phyloP scores from a whole-genome alignment of 2,797 vertebrate genomes.

The Alectoris magna region DNA sequence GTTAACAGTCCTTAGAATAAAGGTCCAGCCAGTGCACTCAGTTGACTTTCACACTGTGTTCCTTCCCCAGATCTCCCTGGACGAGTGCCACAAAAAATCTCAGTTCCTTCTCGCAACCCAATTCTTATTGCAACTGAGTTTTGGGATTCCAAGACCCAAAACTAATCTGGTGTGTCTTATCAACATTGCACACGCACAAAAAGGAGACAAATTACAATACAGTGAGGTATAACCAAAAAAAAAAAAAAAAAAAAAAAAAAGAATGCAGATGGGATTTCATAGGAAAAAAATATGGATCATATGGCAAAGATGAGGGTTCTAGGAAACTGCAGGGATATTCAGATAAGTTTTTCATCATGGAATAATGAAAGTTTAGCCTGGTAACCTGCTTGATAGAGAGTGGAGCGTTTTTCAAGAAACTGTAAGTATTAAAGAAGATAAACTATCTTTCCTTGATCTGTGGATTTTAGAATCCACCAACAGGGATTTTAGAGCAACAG shows the following conservation, averaged over 20 bases:
- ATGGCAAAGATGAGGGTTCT: neutral
- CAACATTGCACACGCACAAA: neutral
- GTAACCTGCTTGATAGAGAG: neutral
- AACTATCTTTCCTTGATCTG: slow-evolving; percentile 1
- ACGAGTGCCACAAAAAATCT: neutral
- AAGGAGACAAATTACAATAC: neutral
- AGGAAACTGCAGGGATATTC: neutral
- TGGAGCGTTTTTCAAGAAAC: neutral
- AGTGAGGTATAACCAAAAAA: neutral
- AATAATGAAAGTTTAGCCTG: neutral
- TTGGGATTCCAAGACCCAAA: neutral
- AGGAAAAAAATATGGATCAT: neutral
- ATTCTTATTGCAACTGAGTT: neutral
- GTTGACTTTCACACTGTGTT: fast-evolving
- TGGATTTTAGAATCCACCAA: slow-evolving; percentile 7
- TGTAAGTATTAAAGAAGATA: neutral
- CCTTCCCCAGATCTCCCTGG: neutral
- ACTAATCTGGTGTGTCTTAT: neutral
- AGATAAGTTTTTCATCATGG: neutral
- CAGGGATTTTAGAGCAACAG: slow-evolving; percentile 1
- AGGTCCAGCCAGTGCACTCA: neutral
- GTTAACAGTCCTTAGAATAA: neutral
- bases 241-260: neutral
- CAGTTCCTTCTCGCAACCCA: neutral
- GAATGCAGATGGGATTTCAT: neutral